Conservation (phyloP, 2,888 invertebrate genomes). For the Andrena trimmerana region DNA sequence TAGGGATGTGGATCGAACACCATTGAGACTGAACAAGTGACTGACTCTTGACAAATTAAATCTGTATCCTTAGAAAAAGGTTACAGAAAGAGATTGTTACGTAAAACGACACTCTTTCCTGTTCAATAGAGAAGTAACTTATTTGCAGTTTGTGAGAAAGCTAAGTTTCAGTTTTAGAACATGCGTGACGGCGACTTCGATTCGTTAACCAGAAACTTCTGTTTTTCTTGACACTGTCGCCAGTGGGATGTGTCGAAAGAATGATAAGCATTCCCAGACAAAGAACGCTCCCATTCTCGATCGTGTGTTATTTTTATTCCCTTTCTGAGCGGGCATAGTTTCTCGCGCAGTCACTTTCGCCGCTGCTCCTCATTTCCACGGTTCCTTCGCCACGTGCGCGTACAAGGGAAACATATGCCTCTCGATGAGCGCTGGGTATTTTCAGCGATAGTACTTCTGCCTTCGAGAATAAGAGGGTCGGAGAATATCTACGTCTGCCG, state of each 20-base stretch:
- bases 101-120: too few species aligned
- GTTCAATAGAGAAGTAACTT: background rate
- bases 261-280: slow-evolving; percentile 31
- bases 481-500: slow-evolving; percentile 5
- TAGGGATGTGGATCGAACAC: background rate
- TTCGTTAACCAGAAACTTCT: slow-evolving; percentile 10
- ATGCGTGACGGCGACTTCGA: background rate
- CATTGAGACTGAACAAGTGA: background rate
- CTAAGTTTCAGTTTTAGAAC: background rate
- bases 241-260: slow-evolving; percentile 16
- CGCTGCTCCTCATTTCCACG: slow-evolving; percentile 36
- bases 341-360: slow-evolving; percentile 54
- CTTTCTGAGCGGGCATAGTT: slow-evolving; percentile 43
- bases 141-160: background rate
- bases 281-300: slow-evolving; percentile 30
- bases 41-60: too few species aligned
- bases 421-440: slow-evolving; percentile 61
- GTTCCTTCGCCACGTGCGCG: slow-evolving; percentile 49
- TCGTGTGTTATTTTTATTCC: slow-evolving; percentile 47
- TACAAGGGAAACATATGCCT: slow-evolving; percentile 63
- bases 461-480: slow-evolving; percentile 20
- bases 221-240: background rate
- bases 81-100: background rate
- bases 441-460: slow-evolving; percentile 53
- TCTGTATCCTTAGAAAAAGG: too few species aligned